These are phyloP conservation scores for Spinus pinus DNA, from an alignment of 2,797 vertebrate species.

Conservation along the genomic window DNA sequence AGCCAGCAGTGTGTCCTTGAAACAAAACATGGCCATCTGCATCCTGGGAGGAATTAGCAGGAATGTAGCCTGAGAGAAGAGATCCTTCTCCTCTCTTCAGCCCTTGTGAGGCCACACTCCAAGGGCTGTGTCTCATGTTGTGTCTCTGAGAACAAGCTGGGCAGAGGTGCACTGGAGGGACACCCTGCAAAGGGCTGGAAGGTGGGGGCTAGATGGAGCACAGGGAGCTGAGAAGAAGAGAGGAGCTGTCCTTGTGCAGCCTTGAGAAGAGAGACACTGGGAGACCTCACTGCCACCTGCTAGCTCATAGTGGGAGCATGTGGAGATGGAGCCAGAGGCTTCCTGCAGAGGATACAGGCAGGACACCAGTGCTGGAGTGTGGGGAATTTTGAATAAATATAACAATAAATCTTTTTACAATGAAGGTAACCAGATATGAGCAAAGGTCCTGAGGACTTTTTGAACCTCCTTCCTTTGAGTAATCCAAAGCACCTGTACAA, in stretches of 20 bases:
- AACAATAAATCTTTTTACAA: neutral
- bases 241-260: neutral
- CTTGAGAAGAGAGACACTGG: neutral
- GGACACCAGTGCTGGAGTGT: neutral
- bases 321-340: neutral
- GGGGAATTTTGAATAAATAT: neutral
- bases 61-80: neutral
- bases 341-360: neutral
- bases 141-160: no score
- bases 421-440: neutral
- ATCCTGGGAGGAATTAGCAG: neutral
- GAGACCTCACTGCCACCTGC: neutral
- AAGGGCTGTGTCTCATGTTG: neutral
- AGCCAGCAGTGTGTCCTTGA: neutral
- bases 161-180: rapidly evolving
- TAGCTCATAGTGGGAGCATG: rapidly evolving
- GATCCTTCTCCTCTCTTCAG: neutral
- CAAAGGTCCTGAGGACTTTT: neutral
- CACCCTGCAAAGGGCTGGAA: neutral
- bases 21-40: neutral
- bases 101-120: neutral
- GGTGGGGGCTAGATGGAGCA: neutral
- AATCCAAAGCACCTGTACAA: neutral
- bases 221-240: rapidly evolving
- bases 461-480: neutral